Conservation (phyloP, 92 coral and sea anemone genomes). For the Umimayanthus chanpuru region DNA sequence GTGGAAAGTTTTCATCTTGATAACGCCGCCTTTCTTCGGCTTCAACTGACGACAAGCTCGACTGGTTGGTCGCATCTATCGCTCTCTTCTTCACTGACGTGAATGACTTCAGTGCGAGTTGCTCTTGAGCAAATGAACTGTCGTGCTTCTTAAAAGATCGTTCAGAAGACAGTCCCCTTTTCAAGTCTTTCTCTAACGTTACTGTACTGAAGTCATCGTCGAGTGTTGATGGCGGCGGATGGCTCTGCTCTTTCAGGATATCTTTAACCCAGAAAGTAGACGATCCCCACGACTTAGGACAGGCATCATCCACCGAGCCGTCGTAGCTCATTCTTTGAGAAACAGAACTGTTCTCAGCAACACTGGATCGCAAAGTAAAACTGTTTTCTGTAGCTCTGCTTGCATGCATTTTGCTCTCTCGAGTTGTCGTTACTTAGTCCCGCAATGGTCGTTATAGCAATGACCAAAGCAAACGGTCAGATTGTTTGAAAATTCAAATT, state of each 20-base stretch:
- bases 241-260: background rate
- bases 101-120: background rate
- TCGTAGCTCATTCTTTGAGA: background rate
- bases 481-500: slow-evolving; percentile 29
- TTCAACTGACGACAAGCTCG: background rate
- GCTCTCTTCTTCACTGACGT: background rate
- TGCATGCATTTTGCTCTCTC: background rate
- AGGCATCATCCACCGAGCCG: background rate
- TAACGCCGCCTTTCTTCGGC: background rate
- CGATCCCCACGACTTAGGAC: background rate
- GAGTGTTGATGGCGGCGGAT: background rate
- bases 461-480: slow-evolving; percentile 13
- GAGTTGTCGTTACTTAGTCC: background rate
- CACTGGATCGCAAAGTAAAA: background rate
- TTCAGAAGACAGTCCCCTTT: background rate
- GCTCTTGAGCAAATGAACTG: background rate
- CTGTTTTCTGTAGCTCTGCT: background rate
- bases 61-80: background rate
- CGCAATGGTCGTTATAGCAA: background rate
- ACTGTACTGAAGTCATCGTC: background rate
- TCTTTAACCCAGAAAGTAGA: slow-evolving; percentile 36
- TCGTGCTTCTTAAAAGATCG: background rate
- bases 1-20: background rate
- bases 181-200: background rate
- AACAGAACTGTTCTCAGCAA: background rate